Evolutionary conservation across 2,888 invertebrate genomes (phyloP), one percentile per base, ranked within the genome.

Genomic region (Drosophila mettleri): DNA sequence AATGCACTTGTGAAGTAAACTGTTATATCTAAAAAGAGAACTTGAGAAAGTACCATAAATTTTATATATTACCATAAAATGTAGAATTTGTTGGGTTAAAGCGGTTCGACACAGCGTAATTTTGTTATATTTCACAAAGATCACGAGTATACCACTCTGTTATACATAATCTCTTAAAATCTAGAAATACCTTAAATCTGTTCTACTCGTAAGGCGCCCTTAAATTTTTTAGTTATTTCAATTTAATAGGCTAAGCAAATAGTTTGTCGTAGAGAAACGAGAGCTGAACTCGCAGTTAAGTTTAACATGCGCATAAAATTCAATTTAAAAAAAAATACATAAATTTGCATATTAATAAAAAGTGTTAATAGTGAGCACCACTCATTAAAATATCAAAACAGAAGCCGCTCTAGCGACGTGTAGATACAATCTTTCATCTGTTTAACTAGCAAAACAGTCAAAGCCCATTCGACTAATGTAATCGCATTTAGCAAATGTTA

Each of bases 401-500:
- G 65, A 62, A 36, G 29, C 36, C 58, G 29, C 49, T 8, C 24
- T 9, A 31, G 9, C 7, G 10, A 10, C 5, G 31, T 38, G 34
- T 29, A 48, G 36, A 49, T 63, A 45, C 18, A 31, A 63, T 63
- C 12, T 36, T 20, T 34, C 39, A 63, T 34, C 41, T 34, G 63
- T 12, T 39, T 12, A 24, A 51, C 27, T 18, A 31, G n/a, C 16
- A 51, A 51, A 64, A 63, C 51, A 64, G 54, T 38, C 27, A 38
- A 41, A 33, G 22, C 49, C 49, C 38, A 58, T 68, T 57, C 49
- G 34, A 62, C 54, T 57, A 63, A 49, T 55, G n/a, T 34, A 58
- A 55, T 59, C 58, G 41, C 65, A 62, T 58, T 34, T 43, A 31
- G 53, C 18, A 36, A 58, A 52, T 74, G 24, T 27, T 64, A 69